These are phyloP conservation scores for Aquatica leii DNA, from an alignment of 2,888 invertebrate species.

Conservation along the genomic window DNA sequence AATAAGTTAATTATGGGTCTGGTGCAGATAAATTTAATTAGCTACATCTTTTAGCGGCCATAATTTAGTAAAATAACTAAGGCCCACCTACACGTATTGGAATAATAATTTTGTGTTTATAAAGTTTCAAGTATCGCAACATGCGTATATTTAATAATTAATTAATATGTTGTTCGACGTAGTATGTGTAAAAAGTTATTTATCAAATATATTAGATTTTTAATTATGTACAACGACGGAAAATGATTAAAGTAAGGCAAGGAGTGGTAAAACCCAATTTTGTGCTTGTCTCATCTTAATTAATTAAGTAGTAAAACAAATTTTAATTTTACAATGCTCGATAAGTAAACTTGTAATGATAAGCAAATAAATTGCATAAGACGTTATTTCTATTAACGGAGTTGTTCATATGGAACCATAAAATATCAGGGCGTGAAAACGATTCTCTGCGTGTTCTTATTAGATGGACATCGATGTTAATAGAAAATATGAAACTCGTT, in stretches of 20 bases:
- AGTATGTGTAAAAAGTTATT: slow-evolving; percentile 9
- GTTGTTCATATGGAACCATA: slow-evolving; percentile 24
- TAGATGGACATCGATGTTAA: slow-evolving; percentile 31
- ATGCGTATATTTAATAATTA: slow-evolving; percentile 15
- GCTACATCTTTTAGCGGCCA: slow-evolving; percentile 12
- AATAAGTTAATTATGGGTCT: slow-evolving; percentile 7
- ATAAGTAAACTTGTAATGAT: slow-evolving; percentile 23
- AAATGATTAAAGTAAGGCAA: neutral
- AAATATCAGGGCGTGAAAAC: slow-evolving; percentile 27
- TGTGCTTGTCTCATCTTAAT: slow-evolving; percentile 20
- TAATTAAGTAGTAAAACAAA: slow-evolving; percentile 25
- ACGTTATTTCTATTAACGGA: slow-evolving; percentile 25
- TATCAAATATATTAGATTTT: neutral
- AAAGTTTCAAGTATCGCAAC: neutral
- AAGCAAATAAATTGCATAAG: slow-evolving; percentile 18
- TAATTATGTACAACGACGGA: neutral
- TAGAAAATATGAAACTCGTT: slow-evolving; percentile 39
- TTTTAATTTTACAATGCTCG: slow-evolving; percentile 18
- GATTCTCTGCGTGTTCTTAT: slow-evolving; percentile 26
- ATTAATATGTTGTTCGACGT: slow-evolving; percentile 7
- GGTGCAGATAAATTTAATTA: slow-evolving; percentile 16
- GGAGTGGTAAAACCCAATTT: slow-evolving; percentile 15
- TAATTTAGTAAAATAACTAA: slow-evolving; percentile 15
- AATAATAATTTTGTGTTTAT: slow-evolving; percentile 4
- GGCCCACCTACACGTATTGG: slow-evolving; percentile 4